A percentile compares a stretch with the other conserved stretches of the same genome.
Evolutionary conservation across 2,888 invertebrate species (phyloP).

Genomic region (Lithosia quadra): DNA sequence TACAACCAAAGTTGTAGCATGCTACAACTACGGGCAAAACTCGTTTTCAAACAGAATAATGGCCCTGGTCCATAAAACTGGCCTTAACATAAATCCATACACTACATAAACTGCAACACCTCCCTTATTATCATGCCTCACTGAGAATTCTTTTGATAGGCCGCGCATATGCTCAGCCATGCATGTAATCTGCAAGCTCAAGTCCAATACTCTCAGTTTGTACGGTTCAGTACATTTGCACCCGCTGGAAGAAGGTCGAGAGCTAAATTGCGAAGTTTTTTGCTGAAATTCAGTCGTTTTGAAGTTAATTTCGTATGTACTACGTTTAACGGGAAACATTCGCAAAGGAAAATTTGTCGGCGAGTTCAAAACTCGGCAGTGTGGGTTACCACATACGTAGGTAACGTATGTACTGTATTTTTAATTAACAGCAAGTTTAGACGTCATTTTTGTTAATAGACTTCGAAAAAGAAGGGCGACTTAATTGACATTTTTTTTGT

Average conservation of each 20-base stretch:
- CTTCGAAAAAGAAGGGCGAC: neutral
- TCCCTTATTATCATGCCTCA: neutral
- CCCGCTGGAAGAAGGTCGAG: slow-evolving; percentile 38
- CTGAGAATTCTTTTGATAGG: slow-evolving; percentile 43
- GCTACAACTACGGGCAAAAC: no score
- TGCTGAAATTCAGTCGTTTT: neutral
- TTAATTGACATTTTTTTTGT: neutral
- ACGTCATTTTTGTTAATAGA: neutral
- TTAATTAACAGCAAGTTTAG: neutral
- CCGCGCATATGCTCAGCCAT: slow-evolving; percentile 24
- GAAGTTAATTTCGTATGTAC: neutral
- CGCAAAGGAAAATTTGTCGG: neutral
- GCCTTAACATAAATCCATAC: slow-evolving; percentile 1
- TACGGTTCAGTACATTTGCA: slow-evolving; percentile 21
- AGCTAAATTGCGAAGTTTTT: slow-evolving; percentile 32
- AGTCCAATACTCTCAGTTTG: slow-evolving; percentile 28
- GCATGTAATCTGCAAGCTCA: slow-evolving; percentile 42
- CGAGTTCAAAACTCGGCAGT: neutral
- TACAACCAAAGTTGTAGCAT: no score
- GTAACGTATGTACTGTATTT: neutral
- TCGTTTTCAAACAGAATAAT: neutral
- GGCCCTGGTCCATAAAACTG: neutral
- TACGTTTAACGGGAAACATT: neutral
- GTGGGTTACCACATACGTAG: neutral
- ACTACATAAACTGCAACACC: slow-evolving; percentile 4